Evolutionary conservation across 2,113 vertebrate species (phyloP), one percentile per base, ranked within the genome.

Genomic region (Neogobius melanostomus): DNA sequence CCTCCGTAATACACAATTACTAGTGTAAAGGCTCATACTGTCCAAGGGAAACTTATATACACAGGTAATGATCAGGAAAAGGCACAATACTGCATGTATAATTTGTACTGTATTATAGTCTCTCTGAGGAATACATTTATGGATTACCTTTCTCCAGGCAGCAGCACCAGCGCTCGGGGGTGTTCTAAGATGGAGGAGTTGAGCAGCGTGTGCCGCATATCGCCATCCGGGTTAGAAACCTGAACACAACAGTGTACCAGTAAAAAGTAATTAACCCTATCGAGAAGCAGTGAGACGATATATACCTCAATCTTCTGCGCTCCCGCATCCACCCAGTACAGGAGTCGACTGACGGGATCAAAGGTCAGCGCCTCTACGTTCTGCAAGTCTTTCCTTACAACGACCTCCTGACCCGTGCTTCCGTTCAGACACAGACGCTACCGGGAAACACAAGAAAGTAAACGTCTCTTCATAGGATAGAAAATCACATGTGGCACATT

Each of bases 311-410:
- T 98, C 92, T 95, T 99, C 73, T 95, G 95, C 3, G 96, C 93
- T 59, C 95, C 96, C 0, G 97, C 95, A 0, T 99, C 97, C 45
- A 99, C 96, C 98, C 98, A 99, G 89, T 98, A 99, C 0, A 99
- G 94, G 77, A 99, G 84, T 67, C 93, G 91, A 79, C 97, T 96
- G 82, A 98, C 90, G 50, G 98, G 94, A 75, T 99, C 98, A 56
- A 99, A 98, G 60, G 95, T 94, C 88, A 99, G 88, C 5, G 97
- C 97, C 81, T 99, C 98, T 15, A 99, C 97, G 0, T 96, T 98
- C 87, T 96, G 94, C 82, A 99, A 71, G 53, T 94, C 95, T 0
- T 94, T 95, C 78, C 82, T 94, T 49, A 99, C 82, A 2, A 99
- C 94, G 8, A 98, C 91, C 75, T 99, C 96, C 82, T 99, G 98